phyloP scores from a whole-genome alignment of 2,113 vertebrate genomes.

The Bambusicola thoracicus region DNA sequence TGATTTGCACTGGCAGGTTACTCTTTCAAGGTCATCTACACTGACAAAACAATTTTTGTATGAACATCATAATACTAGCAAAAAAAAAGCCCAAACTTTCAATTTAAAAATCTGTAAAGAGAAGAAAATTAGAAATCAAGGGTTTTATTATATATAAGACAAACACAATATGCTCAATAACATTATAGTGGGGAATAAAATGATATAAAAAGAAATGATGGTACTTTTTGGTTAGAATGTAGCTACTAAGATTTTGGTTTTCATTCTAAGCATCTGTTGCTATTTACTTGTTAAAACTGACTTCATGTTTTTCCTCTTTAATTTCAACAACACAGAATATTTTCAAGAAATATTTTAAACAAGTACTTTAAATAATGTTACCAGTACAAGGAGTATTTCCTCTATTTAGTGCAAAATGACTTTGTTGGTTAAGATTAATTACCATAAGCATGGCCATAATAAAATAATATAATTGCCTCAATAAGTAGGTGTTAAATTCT shows the following conservation, averaged over 20 bases:
- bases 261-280: background rate
- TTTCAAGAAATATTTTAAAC: background rate
- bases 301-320: background rate
- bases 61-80: background rate
- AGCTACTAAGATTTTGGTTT: background rate
- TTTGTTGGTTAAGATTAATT: background rate
- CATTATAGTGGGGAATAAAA: background rate
- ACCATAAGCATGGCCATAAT: background rate
- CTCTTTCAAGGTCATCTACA: background rate
- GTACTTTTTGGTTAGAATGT: background rate
- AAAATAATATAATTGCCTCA: background rate
- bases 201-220: background rate
- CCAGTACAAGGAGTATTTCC: background rate
- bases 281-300: background rate
- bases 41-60: accelerated
- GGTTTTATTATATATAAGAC: background rate
- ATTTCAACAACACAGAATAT: background rate
- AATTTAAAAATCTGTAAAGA: background rate
- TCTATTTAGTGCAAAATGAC: background rate
- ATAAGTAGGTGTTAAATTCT: background rate
- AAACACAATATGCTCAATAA: background rate
- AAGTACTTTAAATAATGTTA: background rate
- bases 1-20: background rate
- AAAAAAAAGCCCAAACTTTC: background rate
- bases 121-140: background rate